Evolutionary conservation across 2,797 vertebrate genomes (phyloP).

Genomic region (Kryptopterus vitreolus): DNA sequence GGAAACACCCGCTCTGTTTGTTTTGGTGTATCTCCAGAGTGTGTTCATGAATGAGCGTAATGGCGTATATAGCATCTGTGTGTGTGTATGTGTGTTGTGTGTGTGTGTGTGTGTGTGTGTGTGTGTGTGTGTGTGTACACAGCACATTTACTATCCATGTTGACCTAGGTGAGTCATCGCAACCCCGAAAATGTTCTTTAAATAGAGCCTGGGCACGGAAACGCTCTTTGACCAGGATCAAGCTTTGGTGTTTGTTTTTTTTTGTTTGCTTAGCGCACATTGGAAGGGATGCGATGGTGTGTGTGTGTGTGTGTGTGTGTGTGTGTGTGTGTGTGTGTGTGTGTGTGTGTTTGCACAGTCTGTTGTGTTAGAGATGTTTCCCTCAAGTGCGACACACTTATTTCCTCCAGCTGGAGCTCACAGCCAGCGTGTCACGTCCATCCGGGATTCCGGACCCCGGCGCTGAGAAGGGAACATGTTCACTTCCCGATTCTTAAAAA

Average conservation of each 20-base stretch:
- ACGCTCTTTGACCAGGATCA: slow-evolving; percentile 47
- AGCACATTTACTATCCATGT: slow-evolving; percentile 55
- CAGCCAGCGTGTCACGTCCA: slow-evolving; percentile 34
- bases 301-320: no score
- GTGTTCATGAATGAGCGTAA: slow-evolving; percentile 40
- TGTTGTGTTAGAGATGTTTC: slow-evolving; percentile 29
- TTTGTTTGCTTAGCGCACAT: slow-evolving; percentile 46
- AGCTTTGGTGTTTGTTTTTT: slow-evolving; percentile 39
- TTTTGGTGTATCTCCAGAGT: slow-evolving; percentile 52
- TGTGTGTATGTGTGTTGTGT: slow-evolving; percentile 16
- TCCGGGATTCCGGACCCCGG: slow-evolving; percentile 11
- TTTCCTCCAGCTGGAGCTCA: slow-evolving; percentile 43
- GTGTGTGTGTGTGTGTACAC: slow-evolving; percentile 14
- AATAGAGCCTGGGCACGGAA: slow-evolving; percentile 42
- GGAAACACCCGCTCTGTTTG: slow-evolving; percentile 49
- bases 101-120: slow-evolving; percentile 25
- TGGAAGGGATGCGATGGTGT: slow-evolving; percentile 13
- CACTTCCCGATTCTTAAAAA: slow-evolving; percentile 30
- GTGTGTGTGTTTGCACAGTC: slow-evolving; percentile 52
- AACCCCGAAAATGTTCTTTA: slow-evolving; percentile 47
- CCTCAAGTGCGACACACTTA: slow-evolving; percentile 35
- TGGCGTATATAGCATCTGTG: slow-evolving; percentile 25
- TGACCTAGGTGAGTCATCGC: slow-evolving; percentile 52
- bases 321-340: no score
- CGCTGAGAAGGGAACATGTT: slow-evolving; percentile 12